Percentiles rank a stretch among this genome's conserved stretches.
phyloP scores from a whole-genome alignment of 2,888 invertebrate species.

The Tanypteryx hageni region DNA sequence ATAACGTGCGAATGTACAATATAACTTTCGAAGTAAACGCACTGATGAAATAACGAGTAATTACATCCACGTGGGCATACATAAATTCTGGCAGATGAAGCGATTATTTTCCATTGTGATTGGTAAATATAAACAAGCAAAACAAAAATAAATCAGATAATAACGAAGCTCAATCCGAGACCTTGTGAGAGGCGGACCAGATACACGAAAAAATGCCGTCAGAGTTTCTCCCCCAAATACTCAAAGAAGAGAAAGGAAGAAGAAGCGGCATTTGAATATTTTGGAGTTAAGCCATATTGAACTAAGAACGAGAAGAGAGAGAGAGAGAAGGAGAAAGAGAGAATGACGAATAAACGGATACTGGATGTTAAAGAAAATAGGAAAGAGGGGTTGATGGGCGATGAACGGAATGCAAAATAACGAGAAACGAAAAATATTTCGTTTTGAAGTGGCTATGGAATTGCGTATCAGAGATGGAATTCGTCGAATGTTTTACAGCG shows the following conservation, averaged over 20 bases:
- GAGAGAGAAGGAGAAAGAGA: background rate
- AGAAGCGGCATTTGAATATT: background rate
- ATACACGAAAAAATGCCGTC: no score
- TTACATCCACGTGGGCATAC: no score
- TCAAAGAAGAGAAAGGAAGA: background rate
- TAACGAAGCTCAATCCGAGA: no score
- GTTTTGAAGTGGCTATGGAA: background rate
- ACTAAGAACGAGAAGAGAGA: background rate
- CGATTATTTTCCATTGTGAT: no score
- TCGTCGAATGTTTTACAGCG: conserved; percentile 16
- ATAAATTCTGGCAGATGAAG: no score
- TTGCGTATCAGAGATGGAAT: background rate
- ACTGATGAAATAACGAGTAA: no score
- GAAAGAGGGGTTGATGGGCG: background rate
- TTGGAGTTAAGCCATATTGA: background rate
- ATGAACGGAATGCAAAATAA: background rate
- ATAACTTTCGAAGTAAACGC: no score
- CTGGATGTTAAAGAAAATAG: background rate
- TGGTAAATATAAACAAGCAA: no score
- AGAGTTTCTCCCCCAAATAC: no score
- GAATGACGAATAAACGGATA: background rate
- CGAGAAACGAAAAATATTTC: conserved; percentile 4
- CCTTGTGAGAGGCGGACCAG: no score
- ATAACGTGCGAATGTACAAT: no score
- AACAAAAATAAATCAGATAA: no score